A percentile compares a stretch with the other conserved stretches of the same genome.
phyloP scores from a whole-genome alignment of 2,113 vertebrate genomes.

The Trematocara marginatum region DNA sequence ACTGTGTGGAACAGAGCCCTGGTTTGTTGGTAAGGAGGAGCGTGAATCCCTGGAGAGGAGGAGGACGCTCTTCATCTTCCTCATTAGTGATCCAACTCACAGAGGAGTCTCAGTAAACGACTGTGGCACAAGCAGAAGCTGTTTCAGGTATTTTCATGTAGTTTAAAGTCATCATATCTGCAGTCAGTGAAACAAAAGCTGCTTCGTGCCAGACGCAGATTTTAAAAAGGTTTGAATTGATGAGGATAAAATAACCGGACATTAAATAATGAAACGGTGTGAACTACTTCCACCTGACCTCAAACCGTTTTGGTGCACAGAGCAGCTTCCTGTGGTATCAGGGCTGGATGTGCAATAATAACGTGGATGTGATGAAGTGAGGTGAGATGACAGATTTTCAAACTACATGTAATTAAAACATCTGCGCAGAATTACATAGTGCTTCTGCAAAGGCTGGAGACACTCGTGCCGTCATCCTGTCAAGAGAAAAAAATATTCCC shows the following conservation, averaged over 20 bases:
- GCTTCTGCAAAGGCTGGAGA: not conserved
- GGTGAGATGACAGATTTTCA: not conserved
- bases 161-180: not conserved
- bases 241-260: not conserved
- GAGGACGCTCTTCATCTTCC: not conserved
- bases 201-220: not conserved
- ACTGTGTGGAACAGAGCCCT: not conserved
- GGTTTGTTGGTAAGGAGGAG: not conserved
- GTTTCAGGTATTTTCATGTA: not conserved
- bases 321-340: not conserved
- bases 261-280: not conserved
- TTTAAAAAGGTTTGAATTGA: not conserved
- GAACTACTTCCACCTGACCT: not conserved
- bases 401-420: not conserved
- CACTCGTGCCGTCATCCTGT: not conserved
- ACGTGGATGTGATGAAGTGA: fast-evolving
- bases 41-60: not conserved
- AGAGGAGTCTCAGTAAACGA: not conserved
- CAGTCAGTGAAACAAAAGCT: not conserved
- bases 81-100: slow-evolving; percentile 11
- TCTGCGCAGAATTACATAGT: fast-evolving
- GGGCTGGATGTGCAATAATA: not conserved
- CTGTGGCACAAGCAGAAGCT: not conserved
- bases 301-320: not conserved
- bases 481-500: not conserved